These are phyloP conservation scores for Dicerorhinus sumatrensis DNA, from an alignment of 2,113 vertebrate genomes.

Conservation along the genomic window DNA sequence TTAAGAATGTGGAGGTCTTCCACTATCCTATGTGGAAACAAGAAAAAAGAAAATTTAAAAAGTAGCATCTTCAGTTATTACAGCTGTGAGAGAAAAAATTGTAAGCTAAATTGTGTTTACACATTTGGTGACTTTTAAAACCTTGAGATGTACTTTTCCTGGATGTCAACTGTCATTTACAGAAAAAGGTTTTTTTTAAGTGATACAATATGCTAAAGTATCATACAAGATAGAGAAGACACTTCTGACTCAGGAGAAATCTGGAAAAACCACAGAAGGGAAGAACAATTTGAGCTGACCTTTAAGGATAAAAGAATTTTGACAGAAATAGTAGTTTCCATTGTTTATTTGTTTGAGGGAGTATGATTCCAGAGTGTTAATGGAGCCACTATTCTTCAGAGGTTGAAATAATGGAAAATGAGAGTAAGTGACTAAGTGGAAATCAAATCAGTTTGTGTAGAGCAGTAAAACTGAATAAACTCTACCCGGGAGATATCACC, in stretches of 20 bases:
- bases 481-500: not conserved
- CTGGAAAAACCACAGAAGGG: not conserved
- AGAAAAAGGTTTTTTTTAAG: not conserved
- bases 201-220: not conserved
- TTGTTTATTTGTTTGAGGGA: not conserved
- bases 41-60: not conserved
- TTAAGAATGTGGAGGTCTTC: not conserved
- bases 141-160: not conserved
- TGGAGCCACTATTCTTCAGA: not conserved
- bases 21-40: not conserved
- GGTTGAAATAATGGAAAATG: not conserved
- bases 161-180: conserved; percentile 1
- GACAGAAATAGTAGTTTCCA: not conserved
- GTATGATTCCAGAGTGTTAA: not conserved
- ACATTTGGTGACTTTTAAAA: not conserved
- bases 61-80: not conserved
- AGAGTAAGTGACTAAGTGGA: not conserved
- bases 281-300: not conserved
- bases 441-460: not conserved
- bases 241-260: not conserved
- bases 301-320: not conserved
- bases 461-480: not conserved
- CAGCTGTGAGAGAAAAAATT: not conserved
- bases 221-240: not conserved
- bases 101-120: not conserved